These are phyloP conservation scores for Menidia beryllina DNA, from an alignment of 2,113 vertebrate genomes.

Conservation along the genomic window DNA sequence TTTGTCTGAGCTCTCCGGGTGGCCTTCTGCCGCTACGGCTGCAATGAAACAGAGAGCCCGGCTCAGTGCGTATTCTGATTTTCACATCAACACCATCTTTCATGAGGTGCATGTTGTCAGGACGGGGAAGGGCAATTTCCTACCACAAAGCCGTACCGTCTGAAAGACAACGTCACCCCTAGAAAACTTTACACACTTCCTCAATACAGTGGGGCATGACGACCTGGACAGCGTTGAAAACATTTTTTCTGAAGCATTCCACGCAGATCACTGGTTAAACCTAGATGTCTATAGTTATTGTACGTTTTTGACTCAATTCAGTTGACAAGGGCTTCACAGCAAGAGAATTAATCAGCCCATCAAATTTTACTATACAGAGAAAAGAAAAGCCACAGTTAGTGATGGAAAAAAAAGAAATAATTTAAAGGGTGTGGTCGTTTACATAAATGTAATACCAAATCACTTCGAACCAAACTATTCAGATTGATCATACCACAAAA, in stretches of 20 bases:
- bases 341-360: conserved; percentile 12
- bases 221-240: conserved; percentile 14
- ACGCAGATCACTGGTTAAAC: not conserved
- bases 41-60: conserved; percentile 25
- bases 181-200: conserved; percentile 27
- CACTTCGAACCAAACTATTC: conserved; percentile 34
- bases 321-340: no score
- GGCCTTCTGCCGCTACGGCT: conserved; percentile 51
- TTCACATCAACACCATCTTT: conserved; percentile 16
- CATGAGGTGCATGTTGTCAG: conserved; percentile 14
- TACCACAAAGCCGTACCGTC: conserved; percentile 1
- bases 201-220: not conserved
- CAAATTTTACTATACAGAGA: not conserved
- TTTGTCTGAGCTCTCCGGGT: conserved; percentile 56
- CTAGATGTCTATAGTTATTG: no score
- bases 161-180: not conserved
- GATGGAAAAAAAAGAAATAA: not conserved
- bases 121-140: conserved; percentile 22
- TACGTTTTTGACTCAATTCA: no score
- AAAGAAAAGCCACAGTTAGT: not conserved
- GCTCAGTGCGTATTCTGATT: conserved; percentile 17
- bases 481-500: conserved; percentile 5
- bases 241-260: not conserved
- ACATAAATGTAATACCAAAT: conserved; percentile 8
- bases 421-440: not conserved